A percentile compares a stretch with the other conserved stretches of the same genome.
Conservation (phyloP, 1,140 invertebrate species). For the Drosophila lini region DNA sequence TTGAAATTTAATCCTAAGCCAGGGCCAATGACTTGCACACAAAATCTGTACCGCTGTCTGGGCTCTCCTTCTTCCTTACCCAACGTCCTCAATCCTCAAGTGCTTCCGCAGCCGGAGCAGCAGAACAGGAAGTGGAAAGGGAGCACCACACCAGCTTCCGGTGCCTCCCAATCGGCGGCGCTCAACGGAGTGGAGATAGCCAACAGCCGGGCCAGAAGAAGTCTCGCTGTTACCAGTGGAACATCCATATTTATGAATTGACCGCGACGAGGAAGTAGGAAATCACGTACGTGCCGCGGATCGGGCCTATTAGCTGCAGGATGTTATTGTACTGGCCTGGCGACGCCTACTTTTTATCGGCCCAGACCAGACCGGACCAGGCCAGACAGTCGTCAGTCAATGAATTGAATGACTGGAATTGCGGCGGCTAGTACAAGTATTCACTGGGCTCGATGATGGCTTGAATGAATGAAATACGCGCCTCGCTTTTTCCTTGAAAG, state of each 20-base stretch:
- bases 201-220: conserved; percentile 12
- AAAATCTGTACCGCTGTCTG: conserved; percentile 40
- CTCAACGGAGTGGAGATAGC: conserved; percentile 2
- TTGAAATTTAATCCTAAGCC: conserved; percentile 70
- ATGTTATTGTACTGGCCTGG: conserved; percentile 54
- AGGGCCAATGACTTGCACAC: conserved; percentile 58
- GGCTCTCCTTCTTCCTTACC: conserved; percentile 7
- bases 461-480: conserved; percentile 73
- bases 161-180: conserved; percentile 59
- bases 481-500: conserved; percentile 48
- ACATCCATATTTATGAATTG: conserved; percentile 79
- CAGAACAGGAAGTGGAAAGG: conserved; percentile 56
- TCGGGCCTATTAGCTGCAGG: conserved; percentile 75
- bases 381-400: conserved; percentile 54
- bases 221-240: conserved; percentile 8
- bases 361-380: conserved; percentile 48
- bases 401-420: conserved; percentile 23
- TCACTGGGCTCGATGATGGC: not conserved
- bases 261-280: conserved; percentile 77
- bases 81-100: conserved; percentile 45
- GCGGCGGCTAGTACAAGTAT: conserved; percentile 19
- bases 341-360: conserved; percentile 76
- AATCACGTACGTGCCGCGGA: conserved; percentile 74
- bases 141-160: conserved; percentile 58
- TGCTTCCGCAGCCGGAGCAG: conserved; percentile 64